A percentile compares a stretch with the other conserved stretches of the same genome.
phyloP scores from a whole-genome alignment of 1,140 invertebrate genomes.

The Bombus huntii region DNA sequence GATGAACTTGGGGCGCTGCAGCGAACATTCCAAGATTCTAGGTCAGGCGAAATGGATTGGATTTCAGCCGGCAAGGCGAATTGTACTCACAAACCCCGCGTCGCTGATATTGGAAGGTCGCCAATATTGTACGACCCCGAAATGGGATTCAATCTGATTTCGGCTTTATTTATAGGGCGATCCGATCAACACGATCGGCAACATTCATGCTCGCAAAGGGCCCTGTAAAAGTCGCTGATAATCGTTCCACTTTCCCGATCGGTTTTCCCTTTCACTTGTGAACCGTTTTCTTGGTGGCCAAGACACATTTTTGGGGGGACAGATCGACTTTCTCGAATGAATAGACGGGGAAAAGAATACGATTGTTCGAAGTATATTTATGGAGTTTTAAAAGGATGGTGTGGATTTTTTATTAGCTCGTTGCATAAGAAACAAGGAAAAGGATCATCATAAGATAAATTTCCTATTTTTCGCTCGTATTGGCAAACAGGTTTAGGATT shows the following conservation, averaged over 20 bases:
- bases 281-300: too few species aligned
- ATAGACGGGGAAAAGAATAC: too few species aligned
- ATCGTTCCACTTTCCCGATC: slow-evolving; percentile 49
- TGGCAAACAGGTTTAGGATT: too few species aligned
- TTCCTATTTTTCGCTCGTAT: too few species aligned
- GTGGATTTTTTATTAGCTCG: too few species aligned
- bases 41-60: slow-evolving; percentile 72
- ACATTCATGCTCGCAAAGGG: slow-evolving; percentile 15
- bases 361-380: too few species aligned
- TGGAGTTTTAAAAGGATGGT: too few species aligned
- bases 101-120: slow-evolving; percentile 65
- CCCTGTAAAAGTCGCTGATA: slow-evolving; percentile 29
- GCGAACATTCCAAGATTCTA: slow-evolving; percentile 56
- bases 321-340: background rate
- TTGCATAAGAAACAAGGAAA: too few species aligned
- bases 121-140: slow-evolving; percentile 63
- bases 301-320: background rate
- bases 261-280: slow-evolving; percentile 40
- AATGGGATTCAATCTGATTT: slow-evolving; percentile 68
- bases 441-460: too few species aligned
- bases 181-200: slow-evolving; percentile 18
- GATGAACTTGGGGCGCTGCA: slow-evolving; percentile 47
- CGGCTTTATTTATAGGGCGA: slow-evolving; percentile 59
- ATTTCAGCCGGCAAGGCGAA: slow-evolving; percentile 52
- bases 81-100: slow-evolving; percentile 41